Percentiles rank a stretch among this genome's conserved stretches.
Conservation (phyloP, 2,797 vertebrate species). For the Champsocephalus gunnari region DNA sequence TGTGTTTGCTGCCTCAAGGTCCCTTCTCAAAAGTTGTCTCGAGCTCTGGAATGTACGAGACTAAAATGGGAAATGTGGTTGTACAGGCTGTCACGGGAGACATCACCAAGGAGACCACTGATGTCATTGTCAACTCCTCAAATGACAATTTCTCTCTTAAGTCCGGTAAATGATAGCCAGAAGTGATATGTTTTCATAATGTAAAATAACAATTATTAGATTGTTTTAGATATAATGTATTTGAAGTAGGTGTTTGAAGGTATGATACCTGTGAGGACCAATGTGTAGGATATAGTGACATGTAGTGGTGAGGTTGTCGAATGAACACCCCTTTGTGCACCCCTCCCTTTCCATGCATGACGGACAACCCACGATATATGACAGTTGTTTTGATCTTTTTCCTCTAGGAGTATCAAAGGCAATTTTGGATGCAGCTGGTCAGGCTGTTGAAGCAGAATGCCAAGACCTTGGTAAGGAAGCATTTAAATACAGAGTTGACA, state of each 20-base stretch:
- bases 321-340: too few relatives aligned
- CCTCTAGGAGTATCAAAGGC: constrained; percentile 84
- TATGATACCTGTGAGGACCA: background rate
- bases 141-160: constrained; percentile 82
- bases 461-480: constrained; percentile 67
- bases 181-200: background rate
- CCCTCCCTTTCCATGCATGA: too few relatives aligned
- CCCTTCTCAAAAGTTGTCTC: constrained; percentile 75
- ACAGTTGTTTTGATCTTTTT: background rate
- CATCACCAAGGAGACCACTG: constrained; percentile 89
- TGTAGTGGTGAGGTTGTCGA: too few relatives aligned
- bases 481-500: background rate
- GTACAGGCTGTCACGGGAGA: constrained; percentile 87
- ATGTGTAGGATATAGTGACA: too few relatives aligned
- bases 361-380: background rate
- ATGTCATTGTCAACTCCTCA: constrained; percentile 91
- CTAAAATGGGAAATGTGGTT: constrained; percentile 84
- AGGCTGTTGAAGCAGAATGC: constrained; percentile 72
- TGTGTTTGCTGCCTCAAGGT: constrained; percentile 50
- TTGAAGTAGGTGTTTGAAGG: background rate
- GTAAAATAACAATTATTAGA: background rate
- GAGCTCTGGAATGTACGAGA: constrained; percentile 77
- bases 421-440: constrained; percentile 82
- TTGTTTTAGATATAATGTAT: background rate
- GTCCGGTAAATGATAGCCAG: constrained; percentile 79